Evolutionary conservation across 2,113 vertebrate species (phyloP), one percentile per base, ranked within the genome.

Genomic region (Lonchura striata): DNA sequence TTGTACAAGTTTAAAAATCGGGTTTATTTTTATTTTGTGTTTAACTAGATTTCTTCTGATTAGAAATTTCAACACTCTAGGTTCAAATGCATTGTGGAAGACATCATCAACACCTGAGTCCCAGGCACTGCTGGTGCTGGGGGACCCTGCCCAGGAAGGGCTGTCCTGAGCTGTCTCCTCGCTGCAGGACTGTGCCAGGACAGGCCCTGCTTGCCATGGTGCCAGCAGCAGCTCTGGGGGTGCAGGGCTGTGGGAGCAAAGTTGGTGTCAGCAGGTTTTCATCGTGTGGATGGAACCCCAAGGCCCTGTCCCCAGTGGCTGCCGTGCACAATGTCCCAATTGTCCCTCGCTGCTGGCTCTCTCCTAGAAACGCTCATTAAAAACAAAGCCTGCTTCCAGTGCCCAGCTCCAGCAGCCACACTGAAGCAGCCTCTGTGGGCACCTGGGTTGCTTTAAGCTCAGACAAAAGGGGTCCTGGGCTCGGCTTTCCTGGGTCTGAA

Each of bases 111-210:
- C 56, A 30, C 13, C 33, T 13, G 71, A 59, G n/a, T 44, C 10
- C 2, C 37, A 39, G 44, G 35, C 8, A 0, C 33, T 18, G 60
- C 47, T 21, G 75, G 9, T 28, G 15, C 24, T 2, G 18, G 52
- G 23, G 75, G 13, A 3, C 8, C 20, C 27, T 75, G 65, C 15
- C 35, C 30, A 10, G 37, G 31, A 7, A 18, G 18, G 46, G 72
- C 66, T 18, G 49, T 35, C 44, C 64, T 0, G 0, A n/a, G 47
- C 46, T 2, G 0, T 1, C 18, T n/a, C 80, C 65, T 66, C 0
- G 0, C 57, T 7, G 24, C 6, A 2, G 69, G 49, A 2, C 49
- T 35, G 5, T 2, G 9, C 63, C 15, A 23, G 69, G 59, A 0
- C 37, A 17, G 71, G 72, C 57, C 28, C 63, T 1, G 41, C 52